Base-by-base conservation (phyloP, 2,797 vertebrate species). In the Gadopsis marmoratus region DNA sequence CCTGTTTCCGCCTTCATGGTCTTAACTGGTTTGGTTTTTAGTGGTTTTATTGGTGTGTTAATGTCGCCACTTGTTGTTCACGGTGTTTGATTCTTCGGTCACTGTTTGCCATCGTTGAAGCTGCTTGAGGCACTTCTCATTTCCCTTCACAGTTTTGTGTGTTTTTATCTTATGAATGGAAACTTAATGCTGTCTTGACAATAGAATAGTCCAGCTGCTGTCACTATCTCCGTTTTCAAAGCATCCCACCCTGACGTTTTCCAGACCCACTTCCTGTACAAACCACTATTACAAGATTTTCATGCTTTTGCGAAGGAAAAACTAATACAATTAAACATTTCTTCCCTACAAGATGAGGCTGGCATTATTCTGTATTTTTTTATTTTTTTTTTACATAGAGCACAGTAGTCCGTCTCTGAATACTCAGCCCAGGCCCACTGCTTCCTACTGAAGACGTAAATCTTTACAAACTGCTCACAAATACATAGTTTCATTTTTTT, bases 31-130 rank as follows among this genome's bases (percentile, higher is more conserved):
- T 58, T 5, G 26, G 13, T 73, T 74, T 73, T 85, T 76, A 72
- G 71, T 41, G 68, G 69, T 90, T 86, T 84, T 86, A 74, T 69
- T 45, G 83, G 63, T 79, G 71, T 77, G 5, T 69, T 71, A 10
- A 60, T 56, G 66, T 71, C 2, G 23, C 70, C 84, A 76, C 76
- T 70, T 26, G 48, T 78, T 37, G 62, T 78, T 82, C 84, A 76
- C 59, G 0, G 81, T 50, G 67, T 80, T 82, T 71, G 23, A 60
- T 37, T 66, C 39, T 17, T 1, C 3, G 3, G 13, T 81, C 77
- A 45, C 59, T 48, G 56, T 59, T 62, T 51, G 39, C 33, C 23
- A 16, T 43, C 13, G 3, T 60, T 48, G 16, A 39, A 5, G 47
- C 51, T 5, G 14, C 43, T 79, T 62, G 50, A 26, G 58, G 21